A percentile compares a stretch with the other conserved stretches of the same genome.
phyloP scores from a whole-genome alignment of 1,140 invertebrate genomes.

The Adelges cooleyi region DNA sequence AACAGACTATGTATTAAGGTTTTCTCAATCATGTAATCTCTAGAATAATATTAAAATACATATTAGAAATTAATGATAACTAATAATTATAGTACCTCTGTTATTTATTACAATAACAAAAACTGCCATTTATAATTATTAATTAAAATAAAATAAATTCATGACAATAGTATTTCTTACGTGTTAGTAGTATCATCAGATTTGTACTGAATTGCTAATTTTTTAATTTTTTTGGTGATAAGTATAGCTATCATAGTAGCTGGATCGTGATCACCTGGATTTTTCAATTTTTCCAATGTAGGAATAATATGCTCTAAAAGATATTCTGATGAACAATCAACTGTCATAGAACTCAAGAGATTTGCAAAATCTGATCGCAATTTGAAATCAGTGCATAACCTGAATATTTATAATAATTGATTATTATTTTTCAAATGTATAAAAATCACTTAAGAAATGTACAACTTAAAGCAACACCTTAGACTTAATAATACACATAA shows the following conservation, averaged over 20 bases:
- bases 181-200: slow-evolving; percentile 7
- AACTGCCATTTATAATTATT: too few relatives aligned
- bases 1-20: slow-evolving; percentile 7
- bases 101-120: too few relatives aligned
- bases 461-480: too few relatives aligned
- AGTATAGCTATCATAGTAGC: slow-evolving; percentile 1
- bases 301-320: slow-evolving; percentile 48
- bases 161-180: background rate
- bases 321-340: slow-evolving; percentile 62
- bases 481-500: too few relatives aligned
- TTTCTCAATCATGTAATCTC: slow-evolving; percentile 12
- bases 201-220: slow-evolving; percentile 48
- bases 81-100: too few relatives aligned
- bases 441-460: too few relatives aligned
- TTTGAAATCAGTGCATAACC: background rate
- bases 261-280: slow-evolving; percentile 10
- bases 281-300: slow-evolving; percentile 43
- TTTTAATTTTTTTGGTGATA: slow-evolving; percentile 14
- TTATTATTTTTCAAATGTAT: too few relatives aligned
- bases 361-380: slow-evolving; percentile 38
- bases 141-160: background rate
- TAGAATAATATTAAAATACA: background rate
- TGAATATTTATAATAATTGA: background rate
- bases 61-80: too few relatives aligned
- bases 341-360: slow-evolving; percentile 56